phyloP scores from a whole-genome alignment of 1,140 invertebrate species.

The Catajapyx aquilonaris region DNA sequence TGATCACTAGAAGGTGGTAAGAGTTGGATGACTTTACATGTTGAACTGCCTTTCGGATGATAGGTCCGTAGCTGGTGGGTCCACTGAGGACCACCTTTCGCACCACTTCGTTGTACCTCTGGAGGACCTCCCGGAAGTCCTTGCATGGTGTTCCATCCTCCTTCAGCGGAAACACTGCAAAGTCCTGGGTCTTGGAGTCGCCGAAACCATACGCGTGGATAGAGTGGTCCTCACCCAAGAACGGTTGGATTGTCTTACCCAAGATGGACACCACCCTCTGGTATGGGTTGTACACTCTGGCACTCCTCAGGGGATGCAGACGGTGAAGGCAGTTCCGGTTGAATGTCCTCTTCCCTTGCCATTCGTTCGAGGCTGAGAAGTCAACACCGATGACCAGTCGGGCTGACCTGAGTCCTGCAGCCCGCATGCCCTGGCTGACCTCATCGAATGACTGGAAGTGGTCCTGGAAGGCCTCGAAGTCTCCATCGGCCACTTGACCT shows the following conservation, averaged over 20 bases:
- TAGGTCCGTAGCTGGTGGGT: not conserved
- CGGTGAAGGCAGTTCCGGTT: constrained; percentile 18
- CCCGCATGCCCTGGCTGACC: constrained; percentile 18
- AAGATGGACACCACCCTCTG: not conserved
- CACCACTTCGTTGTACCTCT: not conserved
- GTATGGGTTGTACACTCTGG: not conserved
- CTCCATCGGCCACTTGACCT: too few species aligned
- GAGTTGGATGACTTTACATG: not conserved
- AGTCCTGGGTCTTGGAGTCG: not conserved
- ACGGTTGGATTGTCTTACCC: not conserved
- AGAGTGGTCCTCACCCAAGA: not conserved
- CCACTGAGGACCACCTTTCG: not conserved
- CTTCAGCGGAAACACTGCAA: not conserved
- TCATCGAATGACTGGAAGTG: constrained; percentile 18
- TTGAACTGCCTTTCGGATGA: not conserved
- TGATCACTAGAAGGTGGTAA: constrained; percentile 28
- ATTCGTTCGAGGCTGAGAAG: constrained; percentile 31
- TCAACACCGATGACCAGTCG: constrained; percentile 24
- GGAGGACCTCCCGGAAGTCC: not conserved
- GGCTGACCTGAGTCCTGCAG: constrained; percentile 18
- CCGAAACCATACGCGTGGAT: not conserved
- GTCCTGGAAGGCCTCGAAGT: constrained; percentile 13
- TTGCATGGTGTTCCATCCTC: not conserved
- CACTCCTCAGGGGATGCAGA: constrained; percentile 10
- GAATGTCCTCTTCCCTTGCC: constrained; percentile 28